Conservation (phyloP, 2,888 invertebrate genomes). For the Girardia tigrina region DNA sequence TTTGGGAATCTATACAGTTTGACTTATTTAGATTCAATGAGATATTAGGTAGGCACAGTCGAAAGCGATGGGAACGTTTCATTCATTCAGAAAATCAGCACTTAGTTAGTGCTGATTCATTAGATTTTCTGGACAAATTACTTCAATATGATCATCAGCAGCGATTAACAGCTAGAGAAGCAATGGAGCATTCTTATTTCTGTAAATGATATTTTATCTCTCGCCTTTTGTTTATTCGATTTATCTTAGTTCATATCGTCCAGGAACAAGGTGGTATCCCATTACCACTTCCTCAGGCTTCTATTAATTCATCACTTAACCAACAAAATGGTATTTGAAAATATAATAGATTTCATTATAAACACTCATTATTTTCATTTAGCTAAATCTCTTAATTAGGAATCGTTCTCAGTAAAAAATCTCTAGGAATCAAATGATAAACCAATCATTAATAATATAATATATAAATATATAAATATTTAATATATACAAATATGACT, state of each 20-base stretch:
- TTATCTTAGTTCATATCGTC: slow-evolving; percentile 30
- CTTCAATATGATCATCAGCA: slow-evolving; percentile 83
- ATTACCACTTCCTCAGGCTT: slow-evolving; percentile 20
- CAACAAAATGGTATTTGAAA: slow-evolving; percentile 15
- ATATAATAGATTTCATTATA: too few relatives aligned
- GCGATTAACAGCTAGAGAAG: slow-evolving; percentile 82
- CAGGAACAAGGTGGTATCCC: slow-evolving; percentile 32
- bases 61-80: slow-evolving; percentile 82
- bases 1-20: background rate
- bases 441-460: too few relatives aligned
- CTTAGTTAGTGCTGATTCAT: slow-evolving; percentile 87
- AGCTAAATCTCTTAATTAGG: too few relatives aligned
- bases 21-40: slow-evolving; percentile 70
- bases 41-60: slow-evolving; percentile 62
- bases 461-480: too few relatives aligned
- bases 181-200: slow-evolving; percentile 99
- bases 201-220: slow-evolving; percentile 25
- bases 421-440: too few relatives aligned
- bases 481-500: too few relatives aligned
- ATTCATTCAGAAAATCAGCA: slow-evolving; percentile 98
- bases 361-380: too few relatives aligned
- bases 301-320: background rate
- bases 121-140: slow-evolving; percentile 95
- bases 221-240: background rate
- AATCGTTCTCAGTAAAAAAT: too few relatives aligned